Evolutionary conservation across 2,113 vertebrate genomes (phyloP).

Genomic region (Myrmecobius fasciatus): DNA sequence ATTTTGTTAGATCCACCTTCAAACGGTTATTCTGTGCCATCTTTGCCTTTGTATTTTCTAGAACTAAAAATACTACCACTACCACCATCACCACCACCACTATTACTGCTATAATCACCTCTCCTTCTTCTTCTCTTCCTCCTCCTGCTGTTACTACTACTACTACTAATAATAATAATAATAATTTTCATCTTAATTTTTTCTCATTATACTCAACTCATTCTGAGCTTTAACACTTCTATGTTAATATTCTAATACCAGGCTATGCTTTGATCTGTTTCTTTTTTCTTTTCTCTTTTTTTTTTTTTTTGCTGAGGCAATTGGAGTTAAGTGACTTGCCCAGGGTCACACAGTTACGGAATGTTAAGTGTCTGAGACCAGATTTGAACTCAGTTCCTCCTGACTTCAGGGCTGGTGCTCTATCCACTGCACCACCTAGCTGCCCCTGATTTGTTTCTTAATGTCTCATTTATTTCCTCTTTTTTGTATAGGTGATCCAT

Average conservation of each 20-base stretch:
- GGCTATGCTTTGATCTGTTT: not conserved
- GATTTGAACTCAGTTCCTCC: too few relatives aligned
- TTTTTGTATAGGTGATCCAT: not conserved
- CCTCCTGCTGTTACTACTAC: not conserved
- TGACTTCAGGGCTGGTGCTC: too few relatives aligned
- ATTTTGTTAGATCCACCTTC: not conserved
- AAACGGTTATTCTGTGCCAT: not conserved
- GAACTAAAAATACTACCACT: not conserved
- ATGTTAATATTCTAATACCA: not conserved
- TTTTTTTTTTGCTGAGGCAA: too few relatives aligned
- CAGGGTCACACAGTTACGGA: too few relatives aligned
- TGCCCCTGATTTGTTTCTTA: not conserved
- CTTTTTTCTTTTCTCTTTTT: not conserved
- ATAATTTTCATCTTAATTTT: not conserved
- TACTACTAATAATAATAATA: not conserved
- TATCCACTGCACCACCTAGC: too few relatives aligned
- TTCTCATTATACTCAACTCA: not conserved
- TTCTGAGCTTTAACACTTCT: not conserved
- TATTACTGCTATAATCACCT: too few relatives aligned
- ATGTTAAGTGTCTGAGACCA: too few relatives aligned
- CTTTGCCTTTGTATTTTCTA: not conserved
- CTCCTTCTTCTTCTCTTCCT: too few relatives aligned
- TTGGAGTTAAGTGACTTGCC: too few relatives aligned
- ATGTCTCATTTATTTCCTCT: not conserved
- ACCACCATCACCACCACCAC: not conserved